These are phyloP conservation scores for Zosterops hypoxanthus DNA, from an alignment of 2,113 vertebrate species.

Conservation along the genomic window DNA sequence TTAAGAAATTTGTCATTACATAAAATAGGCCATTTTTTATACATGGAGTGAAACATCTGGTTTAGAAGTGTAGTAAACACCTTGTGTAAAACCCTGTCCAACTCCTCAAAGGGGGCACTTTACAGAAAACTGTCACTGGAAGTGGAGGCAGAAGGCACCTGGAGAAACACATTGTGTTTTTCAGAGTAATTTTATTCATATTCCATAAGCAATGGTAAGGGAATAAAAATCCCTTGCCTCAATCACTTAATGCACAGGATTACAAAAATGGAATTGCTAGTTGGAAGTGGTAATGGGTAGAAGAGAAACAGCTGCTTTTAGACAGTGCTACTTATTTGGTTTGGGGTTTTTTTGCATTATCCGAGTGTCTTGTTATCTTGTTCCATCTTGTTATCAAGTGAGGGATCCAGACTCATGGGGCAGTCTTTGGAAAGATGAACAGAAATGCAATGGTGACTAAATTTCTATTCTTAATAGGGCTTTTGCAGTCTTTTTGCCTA, in stretches of 20 bases:
- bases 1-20: background rate
- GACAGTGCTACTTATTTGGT: background rate
- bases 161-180: background rate
- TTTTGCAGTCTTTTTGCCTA: background rate
- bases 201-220: background rate
- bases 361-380: background rate
- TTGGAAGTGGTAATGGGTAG: background rate
- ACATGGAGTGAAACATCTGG: background rate
- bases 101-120: background rate
- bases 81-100: background rate
- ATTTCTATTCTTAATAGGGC: background rate
- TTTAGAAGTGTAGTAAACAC: background rate
- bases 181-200: background rate
- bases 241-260: background rate
- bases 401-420: background rate
- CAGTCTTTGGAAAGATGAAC: background rate
- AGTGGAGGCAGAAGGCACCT: background rate
- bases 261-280: background rate
- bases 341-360: accelerated
- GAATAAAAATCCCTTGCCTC: background rate
- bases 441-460: background rate
- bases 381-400: background rate
- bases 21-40: background rate
- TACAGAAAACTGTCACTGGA: background rate
- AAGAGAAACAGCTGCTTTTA: background rate